Conservation (phyloP, 2,888 invertebrate species). For the Dendrolimus houi region DNA sequence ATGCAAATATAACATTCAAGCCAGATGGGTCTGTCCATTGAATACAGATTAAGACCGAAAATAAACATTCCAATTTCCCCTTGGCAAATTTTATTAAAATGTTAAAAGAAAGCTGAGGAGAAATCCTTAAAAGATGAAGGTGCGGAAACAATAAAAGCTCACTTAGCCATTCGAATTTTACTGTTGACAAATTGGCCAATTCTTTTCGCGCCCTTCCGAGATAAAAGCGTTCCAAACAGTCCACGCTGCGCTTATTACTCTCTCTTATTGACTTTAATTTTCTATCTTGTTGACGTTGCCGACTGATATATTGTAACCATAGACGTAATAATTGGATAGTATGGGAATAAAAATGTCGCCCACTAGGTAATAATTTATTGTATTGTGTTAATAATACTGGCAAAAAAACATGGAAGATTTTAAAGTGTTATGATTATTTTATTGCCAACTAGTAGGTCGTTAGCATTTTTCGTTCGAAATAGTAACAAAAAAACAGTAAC, state of each 20-base stretch:
- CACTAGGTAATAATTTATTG: too few species aligned
- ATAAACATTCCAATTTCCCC: not conserved
- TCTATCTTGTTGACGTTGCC: conserved; percentile 70
- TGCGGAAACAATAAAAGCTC: conserved; percentile 52
- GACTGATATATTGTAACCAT: conserved; percentile 60
- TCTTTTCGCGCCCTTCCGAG: conserved; percentile 41
- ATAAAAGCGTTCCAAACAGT: conserved; percentile 55
- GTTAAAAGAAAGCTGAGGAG: not conserved
- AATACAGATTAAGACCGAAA: conserved; percentile 1
- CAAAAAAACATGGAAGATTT: too few species aligned
- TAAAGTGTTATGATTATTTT: too few species aligned
- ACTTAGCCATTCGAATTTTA: conserved; percentile 47
- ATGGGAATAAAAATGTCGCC: too few species aligned
- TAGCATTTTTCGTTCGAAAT: too few species aligned
- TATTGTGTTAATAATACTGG: too few species aligned
- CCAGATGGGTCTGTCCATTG: not conserved
- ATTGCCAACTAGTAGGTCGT: too few species aligned
- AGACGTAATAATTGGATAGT: conserved; percentile 38
- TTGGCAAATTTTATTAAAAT: conserved; percentile 1
- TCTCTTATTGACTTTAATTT: conserved; percentile 72
- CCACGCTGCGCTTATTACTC: conserved; percentile 56
- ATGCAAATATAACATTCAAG: not conserved
- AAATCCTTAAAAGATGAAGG: conserved; percentile 33
- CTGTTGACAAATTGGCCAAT: conserved; percentile 68
- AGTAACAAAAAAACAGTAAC: too few species aligned